Evolutionary conservation across 2,888 invertebrate genomes (phyloP).

Genomic region (Acholoe squamosa): DNA sequence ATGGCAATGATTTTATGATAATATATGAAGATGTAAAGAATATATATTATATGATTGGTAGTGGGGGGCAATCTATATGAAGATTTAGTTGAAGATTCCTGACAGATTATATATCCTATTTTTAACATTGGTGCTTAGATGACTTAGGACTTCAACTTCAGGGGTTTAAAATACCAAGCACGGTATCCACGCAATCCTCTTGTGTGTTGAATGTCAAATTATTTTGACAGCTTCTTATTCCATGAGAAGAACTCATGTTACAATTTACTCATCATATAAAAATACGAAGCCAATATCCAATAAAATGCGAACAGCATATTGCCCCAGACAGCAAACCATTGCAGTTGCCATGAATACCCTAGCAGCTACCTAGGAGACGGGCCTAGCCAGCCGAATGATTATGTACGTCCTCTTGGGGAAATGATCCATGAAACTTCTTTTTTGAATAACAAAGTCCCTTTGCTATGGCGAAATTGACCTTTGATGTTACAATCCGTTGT

Average conservation of each 20-base stretch:
- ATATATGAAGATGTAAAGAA: conserved; percentile 15
- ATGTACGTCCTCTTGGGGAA: conserved; percentile 35
- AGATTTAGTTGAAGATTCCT: not conserved
- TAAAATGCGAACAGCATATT: no score
- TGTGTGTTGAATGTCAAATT: not conserved
- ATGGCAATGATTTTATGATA: conserved; percentile 55
- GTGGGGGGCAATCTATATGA: not conserved
- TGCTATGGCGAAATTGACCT: conserved; percentile 50
- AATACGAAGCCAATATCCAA: no score
- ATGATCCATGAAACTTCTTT: conserved; percentile 9
- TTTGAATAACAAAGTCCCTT: conserved; percentile 53
- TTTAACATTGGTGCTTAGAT: conserved; percentile 34
- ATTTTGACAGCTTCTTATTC: no score
- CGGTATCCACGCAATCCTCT: not conserved
- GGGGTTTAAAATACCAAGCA: not conserved
- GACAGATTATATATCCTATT: conserved; percentile 46
- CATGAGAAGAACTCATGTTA: no score
- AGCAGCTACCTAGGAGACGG: conserved; percentile 21
- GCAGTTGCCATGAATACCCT: not conserved
- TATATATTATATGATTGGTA: conserved; percentile 34
- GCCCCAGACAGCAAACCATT: no score
- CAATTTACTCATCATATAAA: no score
- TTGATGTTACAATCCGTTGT: conserved; percentile 28
- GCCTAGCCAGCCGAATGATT: conserved; percentile 36
- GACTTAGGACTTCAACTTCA: not conserved